Conservation (phyloP, 2,888 invertebrate species). For the Orthosia gothica region DNA sequence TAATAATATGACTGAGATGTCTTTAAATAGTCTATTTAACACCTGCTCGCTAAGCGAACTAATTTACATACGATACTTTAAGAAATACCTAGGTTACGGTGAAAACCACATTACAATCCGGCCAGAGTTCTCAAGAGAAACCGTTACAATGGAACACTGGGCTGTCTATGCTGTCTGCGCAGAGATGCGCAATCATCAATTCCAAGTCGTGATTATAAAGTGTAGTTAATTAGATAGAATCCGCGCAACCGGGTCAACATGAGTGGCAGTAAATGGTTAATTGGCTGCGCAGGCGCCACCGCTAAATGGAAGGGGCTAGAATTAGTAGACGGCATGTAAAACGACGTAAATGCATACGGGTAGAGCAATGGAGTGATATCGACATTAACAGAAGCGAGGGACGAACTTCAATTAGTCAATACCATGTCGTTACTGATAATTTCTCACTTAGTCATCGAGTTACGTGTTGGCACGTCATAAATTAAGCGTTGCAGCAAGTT, state of each 20-base stretch:
- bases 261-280: slow-evolving; percentile 81
- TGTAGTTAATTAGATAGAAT: slow-evolving; percentile 70
- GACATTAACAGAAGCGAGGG: slow-evolving; percentile 50
- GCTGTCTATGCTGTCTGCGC: slow-evolving; percentile 22
- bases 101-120: slow-evolving; percentile 48
- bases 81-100: slow-evolving; percentile 48
- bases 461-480: slow-evolving; percentile 67
- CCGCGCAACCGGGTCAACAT: slow-evolving; percentile 76
- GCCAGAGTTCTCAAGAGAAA: slow-evolving; percentile 42
- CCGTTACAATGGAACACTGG: slow-evolving; percentile 56
- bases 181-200: slow-evolving; percentile 49
- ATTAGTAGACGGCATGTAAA: slow-evolving; percentile 72
- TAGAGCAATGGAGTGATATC: slow-evolving; percentile 61
- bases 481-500: slow-evolving; percentile 64
- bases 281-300: slow-evolving; percentile 76
- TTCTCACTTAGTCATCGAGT: slow-evolving; percentile 72
- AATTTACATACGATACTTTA: slow-evolving; percentile 29
- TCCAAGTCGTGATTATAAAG: slow-evolving; percentile 54
- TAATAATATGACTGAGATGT: background rate
- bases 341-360: slow-evolving; percentile 61
- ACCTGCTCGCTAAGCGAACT: background rate
- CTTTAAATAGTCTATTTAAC: slow-evolving; percentile 8
- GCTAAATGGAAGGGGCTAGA: slow-evolving; percentile 72
- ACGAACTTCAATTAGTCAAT: slow-evolving; percentile 70
- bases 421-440: slow-evolving; percentile 69